A percentile compares a stretch with the other conserved stretches of the same genome.
These are phyloP conservation scores for Phylloscopus trochiloides DNA, from an alignment of 2,113 vertebrate genomes.

Conservation along the genomic window DNA sequence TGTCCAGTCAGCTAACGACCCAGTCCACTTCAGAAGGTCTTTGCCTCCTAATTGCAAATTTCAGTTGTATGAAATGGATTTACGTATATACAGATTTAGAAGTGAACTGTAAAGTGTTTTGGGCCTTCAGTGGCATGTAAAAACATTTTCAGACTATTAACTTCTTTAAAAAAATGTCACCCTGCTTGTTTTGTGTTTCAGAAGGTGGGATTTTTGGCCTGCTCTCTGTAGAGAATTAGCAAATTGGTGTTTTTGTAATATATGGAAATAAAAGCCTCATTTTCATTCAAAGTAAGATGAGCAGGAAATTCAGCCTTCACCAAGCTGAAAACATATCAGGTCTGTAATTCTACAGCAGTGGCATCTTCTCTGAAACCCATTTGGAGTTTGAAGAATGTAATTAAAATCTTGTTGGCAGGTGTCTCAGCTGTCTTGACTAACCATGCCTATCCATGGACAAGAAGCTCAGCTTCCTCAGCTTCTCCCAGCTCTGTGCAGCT, in stretches of 20 bases:
- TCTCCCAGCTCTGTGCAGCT: not conserved
- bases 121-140: not conserved
- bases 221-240: not conserved
- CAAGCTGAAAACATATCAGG: not conserved
- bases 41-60: not conserved
- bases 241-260: not conserved
- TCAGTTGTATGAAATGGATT: not conserved
- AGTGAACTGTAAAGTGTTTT: not conserved
- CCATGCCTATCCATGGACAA: not conserved
- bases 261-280: not conserved
- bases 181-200: not conserved
- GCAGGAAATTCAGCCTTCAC: constrained; percentile 10
- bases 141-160: not conserved
- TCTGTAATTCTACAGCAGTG: not conserved
- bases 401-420: constrained; percentile 8
- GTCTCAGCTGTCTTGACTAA: not conserved
- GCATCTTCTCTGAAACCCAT: not conserved
- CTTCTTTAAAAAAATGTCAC: not conserved
- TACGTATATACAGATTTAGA: not conserved
- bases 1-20: not conserved
- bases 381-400: not conserved
- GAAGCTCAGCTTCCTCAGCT: not conserved
- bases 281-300: constrained; percentile 3
- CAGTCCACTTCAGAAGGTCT: not conserved
- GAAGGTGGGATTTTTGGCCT: not conserved